A percentile compares a stretch with the other conserved stretches of the same genome.
Conservation (phyloP, 2,888 invertebrate species). For the Polyommatus iphigenia region DNA sequence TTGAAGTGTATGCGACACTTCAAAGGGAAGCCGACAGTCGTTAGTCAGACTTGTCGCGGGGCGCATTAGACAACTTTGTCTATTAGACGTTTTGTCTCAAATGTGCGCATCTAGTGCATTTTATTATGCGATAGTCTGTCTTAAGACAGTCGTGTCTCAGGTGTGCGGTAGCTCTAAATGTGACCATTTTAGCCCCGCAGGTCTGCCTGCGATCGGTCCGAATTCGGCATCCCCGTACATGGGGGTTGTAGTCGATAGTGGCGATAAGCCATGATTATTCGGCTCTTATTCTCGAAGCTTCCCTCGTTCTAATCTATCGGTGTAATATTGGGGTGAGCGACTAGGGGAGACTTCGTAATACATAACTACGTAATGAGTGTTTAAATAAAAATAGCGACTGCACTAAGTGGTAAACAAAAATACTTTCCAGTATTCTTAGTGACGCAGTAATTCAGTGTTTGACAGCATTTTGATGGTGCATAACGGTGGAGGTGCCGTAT, state of each 20-base stretch:
- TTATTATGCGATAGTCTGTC: no score
- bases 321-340: neutral
- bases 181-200: no score
- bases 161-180: no score
- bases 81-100: no score
- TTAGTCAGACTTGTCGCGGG: no score
- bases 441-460: neutral
- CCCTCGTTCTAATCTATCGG: conserved; percentile 4
- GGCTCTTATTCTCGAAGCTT: neutral
- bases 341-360: neutral
- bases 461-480: neutral
- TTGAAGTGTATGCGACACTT: no score
- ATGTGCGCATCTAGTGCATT: no score
- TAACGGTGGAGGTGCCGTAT: no score
- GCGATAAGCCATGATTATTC: conserved; percentile 8
- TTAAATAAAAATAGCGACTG: conserved; percentile 4
- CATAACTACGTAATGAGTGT: conserved; percentile 1
- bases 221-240: neutral
- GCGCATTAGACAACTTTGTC: no score
- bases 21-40: no score
- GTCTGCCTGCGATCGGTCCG: neutral
- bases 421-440: neutral
- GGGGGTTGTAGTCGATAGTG: neutral
- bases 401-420: conserved; percentile 1
- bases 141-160: no score